phyloP scores from a whole-genome alignment of 1,140 invertebrate genomes.

The Potamilus streckersoni region DNA sequence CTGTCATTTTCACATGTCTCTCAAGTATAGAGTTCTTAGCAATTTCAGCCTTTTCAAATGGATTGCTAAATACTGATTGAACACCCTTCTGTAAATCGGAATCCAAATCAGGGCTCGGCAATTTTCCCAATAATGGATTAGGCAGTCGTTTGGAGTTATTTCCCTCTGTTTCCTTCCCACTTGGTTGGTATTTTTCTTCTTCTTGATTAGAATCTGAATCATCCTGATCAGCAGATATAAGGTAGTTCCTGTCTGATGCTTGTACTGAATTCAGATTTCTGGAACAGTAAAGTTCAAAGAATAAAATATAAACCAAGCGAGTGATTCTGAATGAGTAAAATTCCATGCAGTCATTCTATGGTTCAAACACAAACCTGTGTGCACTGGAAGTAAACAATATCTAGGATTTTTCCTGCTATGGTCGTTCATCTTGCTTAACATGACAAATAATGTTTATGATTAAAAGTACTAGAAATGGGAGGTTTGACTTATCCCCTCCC shows the following conservation, averaged over 20 bases:
- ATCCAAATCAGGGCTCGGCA: constrained; percentile 29
- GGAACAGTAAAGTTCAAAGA: too few relatives aligned
- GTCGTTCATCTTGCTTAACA: too few relatives aligned
- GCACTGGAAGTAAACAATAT: too few relatives aligned
- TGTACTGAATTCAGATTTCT: too few relatives aligned
- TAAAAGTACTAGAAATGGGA: too few relatives aligned
- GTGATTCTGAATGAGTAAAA: too few relatives aligned
- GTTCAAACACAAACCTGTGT: too few relatives aligned
- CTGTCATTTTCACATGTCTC: constrained; percentile 93
- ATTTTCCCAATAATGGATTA: constrained; percentile 41
- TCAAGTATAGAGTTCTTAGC: constrained; percentile 88
- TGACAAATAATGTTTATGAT: too few relatives aligned
- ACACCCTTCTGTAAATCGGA: neutral
- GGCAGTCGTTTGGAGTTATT: constrained; percentile 38
- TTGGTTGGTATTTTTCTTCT: constrained; percentile 3
- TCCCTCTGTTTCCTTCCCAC: constrained; percentile 12
- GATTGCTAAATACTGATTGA: constrained; percentile 86
- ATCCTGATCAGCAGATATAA: constrained; percentile 37
- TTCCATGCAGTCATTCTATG: too few relatives aligned
- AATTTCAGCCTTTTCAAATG: constrained; percentile 88
- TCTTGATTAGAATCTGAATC: constrained; percentile 56
- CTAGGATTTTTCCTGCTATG: too few relatives aligned
- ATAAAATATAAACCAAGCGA: too few relatives aligned
- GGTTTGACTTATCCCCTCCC: too few relatives aligned
- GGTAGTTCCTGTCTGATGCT: constrained; percentile 24